phyloP scores from a whole-genome alignment of 1,140 invertebrate species.

The Aphelinus certus region DNA sequence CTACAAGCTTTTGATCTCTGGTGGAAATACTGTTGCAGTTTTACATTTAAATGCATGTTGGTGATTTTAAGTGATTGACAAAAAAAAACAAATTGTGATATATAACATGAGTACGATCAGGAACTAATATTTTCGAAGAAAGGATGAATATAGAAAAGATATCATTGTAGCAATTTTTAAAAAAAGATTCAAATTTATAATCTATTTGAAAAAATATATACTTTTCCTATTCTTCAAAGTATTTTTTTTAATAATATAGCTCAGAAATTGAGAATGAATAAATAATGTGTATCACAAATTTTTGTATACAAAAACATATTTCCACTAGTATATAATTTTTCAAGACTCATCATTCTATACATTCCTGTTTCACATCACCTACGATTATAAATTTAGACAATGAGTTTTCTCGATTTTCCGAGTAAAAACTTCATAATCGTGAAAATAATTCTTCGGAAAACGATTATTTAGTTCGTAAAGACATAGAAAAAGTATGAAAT shows the following conservation, averaged over 20 bases:
- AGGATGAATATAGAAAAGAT: too few relatives aligned
- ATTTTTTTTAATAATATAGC: too few relatives aligned
- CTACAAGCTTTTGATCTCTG: neutral
- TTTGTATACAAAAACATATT: constrained; percentile 21
- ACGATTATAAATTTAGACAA: neutral
- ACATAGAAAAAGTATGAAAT: constrained; percentile 8
- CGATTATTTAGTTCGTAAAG: constrained; percentile 2
- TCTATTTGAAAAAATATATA: too few relatives aligned
- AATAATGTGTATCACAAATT: neutral
- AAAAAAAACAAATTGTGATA: too few relatives aligned
- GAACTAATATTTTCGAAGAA: too few relatives aligned
- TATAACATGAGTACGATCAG: too few relatives aligned
- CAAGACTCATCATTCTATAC: constrained; percentile 20
- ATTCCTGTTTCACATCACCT: constrained; percentile 26
- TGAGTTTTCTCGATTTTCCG: constrained; percentile 1
- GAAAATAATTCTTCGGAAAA: constrained; percentile 25
- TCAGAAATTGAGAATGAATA: too few relatives aligned
- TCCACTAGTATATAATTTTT: constrained; percentile 15
- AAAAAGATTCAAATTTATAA: too few relatives aligned
- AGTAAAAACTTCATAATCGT: constrained; percentile 16
- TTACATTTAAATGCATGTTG: too few relatives aligned
- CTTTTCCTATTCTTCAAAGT: too few relatives aligned
- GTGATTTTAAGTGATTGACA: too few relatives aligned
- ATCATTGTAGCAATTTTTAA: too few relatives aligned
- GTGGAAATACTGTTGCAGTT: constrained; percentile 15